phyloP scores from a whole-genome alignment of 2,113 vertebrate species.

The Takifugu flavidus region DNA sequence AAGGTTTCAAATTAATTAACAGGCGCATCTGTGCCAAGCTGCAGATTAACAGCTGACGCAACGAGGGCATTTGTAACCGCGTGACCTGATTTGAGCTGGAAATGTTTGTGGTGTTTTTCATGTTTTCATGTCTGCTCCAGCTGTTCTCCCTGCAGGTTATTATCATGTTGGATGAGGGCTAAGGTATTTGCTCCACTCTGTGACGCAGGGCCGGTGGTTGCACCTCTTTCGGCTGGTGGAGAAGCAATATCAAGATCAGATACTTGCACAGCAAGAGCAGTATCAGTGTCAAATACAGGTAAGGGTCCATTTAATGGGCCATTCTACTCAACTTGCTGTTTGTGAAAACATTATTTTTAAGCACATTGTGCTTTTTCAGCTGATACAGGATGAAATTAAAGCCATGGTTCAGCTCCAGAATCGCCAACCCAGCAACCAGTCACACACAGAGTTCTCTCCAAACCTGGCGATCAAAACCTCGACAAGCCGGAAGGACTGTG shows the following conservation, averaged over 20 bases:
- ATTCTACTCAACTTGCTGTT: neutral
- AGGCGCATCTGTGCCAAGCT: too few species aligned
- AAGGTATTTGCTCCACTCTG: constrained; percentile 35
- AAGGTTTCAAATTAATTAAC: too few species aligned
- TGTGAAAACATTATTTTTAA: neutral
- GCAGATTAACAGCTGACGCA: too few species aligned
- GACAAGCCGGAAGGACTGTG: constrained; percentile 48
- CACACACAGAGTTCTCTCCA: constrained; percentile 40
- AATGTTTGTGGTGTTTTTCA: too few species aligned
- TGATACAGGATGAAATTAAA: constrained; percentile 93
- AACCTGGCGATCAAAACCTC: constrained; percentile 38
- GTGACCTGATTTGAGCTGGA: too few species aligned
- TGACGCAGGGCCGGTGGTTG: constrained; percentile 84
- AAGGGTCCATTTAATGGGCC: constrained; percentile 11
- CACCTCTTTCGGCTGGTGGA: constrained; percentile 89
- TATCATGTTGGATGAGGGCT: neutral
- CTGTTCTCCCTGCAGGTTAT: neutral
- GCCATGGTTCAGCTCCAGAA: constrained; percentile 84
- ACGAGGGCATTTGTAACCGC: too few species aligned
- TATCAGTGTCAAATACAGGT: constrained; percentile 93
- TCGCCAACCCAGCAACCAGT: constrained; percentile 53
- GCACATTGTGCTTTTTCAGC: constrained; percentile 61
- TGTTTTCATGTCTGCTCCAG: neutral
- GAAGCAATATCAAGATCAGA: constrained; percentile 91
- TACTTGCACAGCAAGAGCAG: constrained; percentile 88